Evolutionary conservation across 2,113 vertebrate species (phyloP).

Genomic region (Pampusana beccarii): DNA sequence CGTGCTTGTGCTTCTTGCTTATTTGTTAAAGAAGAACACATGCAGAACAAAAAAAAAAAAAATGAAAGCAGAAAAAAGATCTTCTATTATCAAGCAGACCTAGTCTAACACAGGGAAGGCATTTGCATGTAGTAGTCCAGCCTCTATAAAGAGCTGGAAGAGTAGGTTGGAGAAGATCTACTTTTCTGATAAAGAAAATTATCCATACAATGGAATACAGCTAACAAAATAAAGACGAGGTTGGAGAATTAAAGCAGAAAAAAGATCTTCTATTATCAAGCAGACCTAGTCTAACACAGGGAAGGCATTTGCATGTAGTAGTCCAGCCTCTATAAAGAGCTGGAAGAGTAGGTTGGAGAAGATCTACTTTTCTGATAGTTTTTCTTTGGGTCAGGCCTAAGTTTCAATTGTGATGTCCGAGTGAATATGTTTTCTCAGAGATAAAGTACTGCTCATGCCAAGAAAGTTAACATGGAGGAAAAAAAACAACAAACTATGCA

Average conservation of each 20-base stretch:
- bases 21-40: not conserved
- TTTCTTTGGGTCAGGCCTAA: not conserved
- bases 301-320: not conserved
- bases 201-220: not conserved
- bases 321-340: not conserved
- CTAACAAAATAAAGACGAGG: not conserved
- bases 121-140: not conserved
- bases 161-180: not conserved
- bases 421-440: slow-evolving; percentile 22
- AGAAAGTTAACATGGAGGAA: slow-evolving; percentile 7
- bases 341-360: not conserved
- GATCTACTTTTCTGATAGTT: not conserved
- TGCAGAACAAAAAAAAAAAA: not conserved
- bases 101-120: not conserved
- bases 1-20: not conserved
- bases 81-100: not conserved
- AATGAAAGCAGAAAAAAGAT: not conserved
- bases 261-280: not conserved
- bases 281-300: not conserved
- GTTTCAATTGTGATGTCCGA: not conserved
- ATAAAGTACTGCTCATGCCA: slow-evolving; percentile 19
- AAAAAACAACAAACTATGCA: slow-evolving; percentile 8
- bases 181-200: not conserved
- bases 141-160: not conserved
- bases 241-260: not conserved